phyloP scores from a whole-genome alignment of 2,888 invertebrate genomes.

The Clepsis dumicolana region DNA sequence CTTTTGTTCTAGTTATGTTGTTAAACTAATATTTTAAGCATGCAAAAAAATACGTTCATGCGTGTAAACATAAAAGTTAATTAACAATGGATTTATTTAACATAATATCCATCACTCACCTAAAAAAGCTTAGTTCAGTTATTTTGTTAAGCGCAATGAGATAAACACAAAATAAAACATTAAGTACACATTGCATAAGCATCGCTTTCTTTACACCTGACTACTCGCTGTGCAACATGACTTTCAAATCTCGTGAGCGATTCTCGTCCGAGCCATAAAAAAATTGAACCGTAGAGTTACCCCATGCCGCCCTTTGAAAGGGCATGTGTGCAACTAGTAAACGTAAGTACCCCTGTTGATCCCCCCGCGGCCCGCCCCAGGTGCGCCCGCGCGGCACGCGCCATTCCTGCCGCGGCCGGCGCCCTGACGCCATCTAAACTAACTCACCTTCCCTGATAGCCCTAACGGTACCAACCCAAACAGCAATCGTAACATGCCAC shows the following conservation, averaged over 20 bases:
- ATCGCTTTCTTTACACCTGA: neutral
- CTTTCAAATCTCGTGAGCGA: neutral
- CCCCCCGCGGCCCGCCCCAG: conserved; percentile 83
- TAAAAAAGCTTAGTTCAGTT: no score
- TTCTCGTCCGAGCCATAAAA: neutral
- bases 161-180: neutral
- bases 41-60: no score
- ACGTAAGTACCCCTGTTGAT: conserved; percentile 85
- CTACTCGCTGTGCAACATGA: neutral
- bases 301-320: conserved; percentile 79
- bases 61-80: no score
- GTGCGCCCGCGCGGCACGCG: conserved; percentile 83
- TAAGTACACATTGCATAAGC: neutral
- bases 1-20: no score
- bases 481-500: conserved; percentile 75
- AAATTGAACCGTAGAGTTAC: conserved; percentile 60
- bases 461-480: conserved; percentile 58
- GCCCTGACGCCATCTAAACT: conserved; percentile 79
- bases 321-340: conserved; percentile 85
- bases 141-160: neutral
- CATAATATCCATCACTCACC: no score
- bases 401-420: conserved; percentile 82
- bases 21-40: no score
- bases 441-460: conserved; percentile 52
- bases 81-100: no score